Evolutionary conservation across 2,113 vertebrate species (phyloP).

Genomic region (Nycticebus coucang): DNA sequence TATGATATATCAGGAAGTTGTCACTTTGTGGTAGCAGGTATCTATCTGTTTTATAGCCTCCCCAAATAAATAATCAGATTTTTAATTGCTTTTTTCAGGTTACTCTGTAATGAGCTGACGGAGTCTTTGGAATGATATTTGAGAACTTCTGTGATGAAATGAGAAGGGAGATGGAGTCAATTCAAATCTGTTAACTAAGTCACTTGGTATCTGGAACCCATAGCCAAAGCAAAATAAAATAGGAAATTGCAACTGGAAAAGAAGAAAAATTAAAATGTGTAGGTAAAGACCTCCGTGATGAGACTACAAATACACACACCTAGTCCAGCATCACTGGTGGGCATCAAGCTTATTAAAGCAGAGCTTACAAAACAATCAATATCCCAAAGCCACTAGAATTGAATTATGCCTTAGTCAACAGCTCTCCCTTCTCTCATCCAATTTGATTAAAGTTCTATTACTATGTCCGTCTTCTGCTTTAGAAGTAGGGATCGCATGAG

Average conservation of each 20-base stretch:
- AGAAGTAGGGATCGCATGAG: background rate
- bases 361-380: conserved; percentile 12
- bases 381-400: background rate
- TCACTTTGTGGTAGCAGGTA: background rate
- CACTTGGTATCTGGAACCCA: background rate
- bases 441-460: background rate
- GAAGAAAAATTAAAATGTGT: conserved; percentile 14
- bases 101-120: background rate
- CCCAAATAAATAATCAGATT: background rate
- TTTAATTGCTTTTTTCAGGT: background rate
- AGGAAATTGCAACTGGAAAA: background rate
- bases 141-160: background rate
- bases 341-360: background rate
- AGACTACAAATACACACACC: background rate
- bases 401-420: background rate
- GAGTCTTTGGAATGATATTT: background rate
- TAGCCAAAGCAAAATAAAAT: background rate
- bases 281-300: background rate
- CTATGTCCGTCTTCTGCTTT: background rate
- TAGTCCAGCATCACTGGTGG: background rate
- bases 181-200: background rate
- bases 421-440: background rate
- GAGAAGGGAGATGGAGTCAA: background rate
- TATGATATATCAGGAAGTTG: background rate
- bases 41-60: background rate